A percentile compares a stretch with the other conserved stretches of the same genome.
phyloP scores from a whole-genome alignment of 2,888 invertebrate species.

The Acleris cristana region DNA sequence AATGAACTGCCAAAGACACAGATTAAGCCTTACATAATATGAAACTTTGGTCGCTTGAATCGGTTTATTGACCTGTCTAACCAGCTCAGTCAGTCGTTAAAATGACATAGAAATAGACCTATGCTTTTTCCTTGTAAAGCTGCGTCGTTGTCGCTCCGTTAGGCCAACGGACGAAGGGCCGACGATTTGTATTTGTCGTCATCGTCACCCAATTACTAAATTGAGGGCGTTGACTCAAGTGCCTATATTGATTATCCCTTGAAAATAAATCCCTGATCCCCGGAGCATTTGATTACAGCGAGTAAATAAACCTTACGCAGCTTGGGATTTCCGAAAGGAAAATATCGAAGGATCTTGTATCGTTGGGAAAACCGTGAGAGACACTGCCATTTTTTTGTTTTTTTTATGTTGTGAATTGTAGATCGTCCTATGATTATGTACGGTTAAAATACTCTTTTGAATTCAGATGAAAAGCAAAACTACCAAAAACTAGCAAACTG shows the following conservation, averaged over 20 bases:
- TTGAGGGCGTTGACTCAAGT: slow-evolving; percentile 8
- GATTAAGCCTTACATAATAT: slow-evolving; percentile 11
- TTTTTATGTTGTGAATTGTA: background rate
- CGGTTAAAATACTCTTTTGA: too few relatives aligned
- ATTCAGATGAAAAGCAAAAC: too few relatives aligned
- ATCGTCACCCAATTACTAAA: slow-evolving; percentile 20
- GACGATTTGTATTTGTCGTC: slow-evolving; percentile 6
- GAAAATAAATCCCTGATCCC: background rate
- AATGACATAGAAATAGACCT: background rate
- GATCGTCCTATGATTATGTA: too few relatives aligned
- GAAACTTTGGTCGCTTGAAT: background rate
- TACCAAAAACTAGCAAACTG: too few relatives aligned
- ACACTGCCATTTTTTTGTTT: too few relatives aligned
- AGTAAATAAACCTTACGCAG: slow-evolving; percentile 1
- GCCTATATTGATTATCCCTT: background rate
- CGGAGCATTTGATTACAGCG: background rate
- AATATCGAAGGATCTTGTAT: slow-evolving; percentile 11
- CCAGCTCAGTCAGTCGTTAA: background rate
- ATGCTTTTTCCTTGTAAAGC: background rate
- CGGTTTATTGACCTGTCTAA: background rate
- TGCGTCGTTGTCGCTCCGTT: background rate
- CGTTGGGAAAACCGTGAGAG: background rate
- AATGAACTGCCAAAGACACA: slow-evolving; percentile 31
- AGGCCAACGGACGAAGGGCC: slow-evolving; percentile 7
- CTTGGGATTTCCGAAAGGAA: slow-evolving; percentile 6